These are phyloP conservation scores for Argyresthia goedartella DNA, from an alignment of 2,888 invertebrate species.

Conservation along the genomic window DNA sequence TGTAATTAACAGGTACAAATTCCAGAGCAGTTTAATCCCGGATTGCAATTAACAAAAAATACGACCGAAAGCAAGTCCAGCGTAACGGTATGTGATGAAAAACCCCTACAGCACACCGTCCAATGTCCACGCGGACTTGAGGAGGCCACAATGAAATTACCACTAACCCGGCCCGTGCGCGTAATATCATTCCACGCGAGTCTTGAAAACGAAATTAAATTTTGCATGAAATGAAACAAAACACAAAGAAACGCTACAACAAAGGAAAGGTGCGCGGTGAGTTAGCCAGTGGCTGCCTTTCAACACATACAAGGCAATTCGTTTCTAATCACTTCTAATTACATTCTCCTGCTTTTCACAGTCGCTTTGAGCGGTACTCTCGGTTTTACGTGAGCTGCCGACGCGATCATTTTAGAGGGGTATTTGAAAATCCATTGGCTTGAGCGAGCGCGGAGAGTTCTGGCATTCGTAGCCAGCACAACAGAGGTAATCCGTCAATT, in stretches of 20 bases:
- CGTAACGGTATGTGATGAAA: constrained; percentile 69
- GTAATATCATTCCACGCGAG: constrained; percentile 69
- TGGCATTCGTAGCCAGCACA: neutral
- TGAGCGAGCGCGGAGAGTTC: neutral
- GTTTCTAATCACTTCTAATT: constrained; percentile 58
- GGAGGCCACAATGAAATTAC: constrained; percentile 59
- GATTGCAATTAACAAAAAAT: constrained; percentile 60
- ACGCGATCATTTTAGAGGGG: neutral
- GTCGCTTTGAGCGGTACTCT: neutral
- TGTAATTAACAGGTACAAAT: constrained; percentile 62
- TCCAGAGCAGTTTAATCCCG: constrained; percentile 57
- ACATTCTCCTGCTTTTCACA: constrained; percentile 26
- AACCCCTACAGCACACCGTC: constrained; percentile 31
- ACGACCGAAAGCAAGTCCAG: constrained; percentile 36
- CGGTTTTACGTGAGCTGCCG: neutral
- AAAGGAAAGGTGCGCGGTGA: constrained; percentile 56
- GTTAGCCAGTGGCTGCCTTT: constrained; percentile 32
- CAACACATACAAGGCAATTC: constrained; percentile 25
- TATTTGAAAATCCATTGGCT: neutral
- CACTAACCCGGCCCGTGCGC: constrained; percentile 46
- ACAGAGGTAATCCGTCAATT: neutral
- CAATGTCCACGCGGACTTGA: constrained; percentile 67
- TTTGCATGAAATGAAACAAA: constrained; percentile 69
- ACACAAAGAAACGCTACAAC: constrained; percentile 66
- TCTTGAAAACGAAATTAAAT: constrained; percentile 71